Evolutionary conservation across 2,797 vertebrate genomes (phyloP).

Genomic region (Ceyx erithaca): DNA sequence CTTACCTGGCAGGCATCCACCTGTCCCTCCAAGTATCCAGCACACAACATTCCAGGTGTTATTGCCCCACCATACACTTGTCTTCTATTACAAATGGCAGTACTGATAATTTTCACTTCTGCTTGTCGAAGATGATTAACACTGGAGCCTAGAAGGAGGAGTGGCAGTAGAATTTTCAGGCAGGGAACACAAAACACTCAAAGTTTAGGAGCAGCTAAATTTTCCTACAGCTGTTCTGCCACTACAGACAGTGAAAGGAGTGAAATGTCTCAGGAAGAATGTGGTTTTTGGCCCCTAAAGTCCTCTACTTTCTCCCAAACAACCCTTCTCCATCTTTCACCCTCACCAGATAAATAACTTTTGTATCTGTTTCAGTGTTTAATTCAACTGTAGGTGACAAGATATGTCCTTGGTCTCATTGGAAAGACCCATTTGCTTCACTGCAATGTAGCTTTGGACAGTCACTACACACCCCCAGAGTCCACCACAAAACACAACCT

Average conservation of each 20-base stretch:
- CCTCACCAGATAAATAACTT: neutral
- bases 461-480: neutral
- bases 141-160: conserved; percentile 57
- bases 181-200: neutral
- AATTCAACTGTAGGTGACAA: neutral
- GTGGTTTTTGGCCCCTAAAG: fast-evolving
- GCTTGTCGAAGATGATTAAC: conserved; percentile 78
- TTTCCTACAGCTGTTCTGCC: neutral
- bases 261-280: neutral
- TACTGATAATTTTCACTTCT: conserved; percentile 74
- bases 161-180: neutral
- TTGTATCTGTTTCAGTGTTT: neutral
- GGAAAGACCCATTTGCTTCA: neutral
- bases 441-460: neutral
- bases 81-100: conserved; percentile 68
- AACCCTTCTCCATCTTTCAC: neutral
- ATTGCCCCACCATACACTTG: conserved; percentile 60
- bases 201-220: neutral
- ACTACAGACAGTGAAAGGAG: neutral
- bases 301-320: neutral
- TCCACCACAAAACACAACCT: neutral
- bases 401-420: neutral
- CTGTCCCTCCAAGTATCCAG: conserved; percentile 76
- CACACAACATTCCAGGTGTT: conserved; percentile 79
- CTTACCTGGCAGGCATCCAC: conserved; percentile 81